These are phyloP conservation scores for Tauraco erythrolophus DNA, from an alignment of 2,113 vertebrate species.

Conservation along the genomic window DNA sequence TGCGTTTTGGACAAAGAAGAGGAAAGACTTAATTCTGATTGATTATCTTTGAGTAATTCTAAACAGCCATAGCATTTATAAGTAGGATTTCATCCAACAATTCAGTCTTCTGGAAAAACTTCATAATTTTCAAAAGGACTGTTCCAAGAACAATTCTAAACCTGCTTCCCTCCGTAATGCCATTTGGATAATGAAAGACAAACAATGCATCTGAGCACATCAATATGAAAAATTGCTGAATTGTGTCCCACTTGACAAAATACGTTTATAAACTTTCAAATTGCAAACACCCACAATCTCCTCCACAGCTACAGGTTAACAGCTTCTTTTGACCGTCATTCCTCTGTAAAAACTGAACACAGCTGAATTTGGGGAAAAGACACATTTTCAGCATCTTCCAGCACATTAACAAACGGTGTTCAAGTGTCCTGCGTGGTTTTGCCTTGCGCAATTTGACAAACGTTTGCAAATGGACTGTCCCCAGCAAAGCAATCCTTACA, in stretches of 20 bases:
- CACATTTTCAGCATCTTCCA: background rate
- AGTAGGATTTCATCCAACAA: constrained; percentile 28
- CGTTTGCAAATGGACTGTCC: background rate
- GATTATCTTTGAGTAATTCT: constrained; percentile 15
- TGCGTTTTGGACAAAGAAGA: background rate
- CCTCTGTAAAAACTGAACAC: background rate
- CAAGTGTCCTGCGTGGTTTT: background rate
- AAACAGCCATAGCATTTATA: constrained; percentile 11
- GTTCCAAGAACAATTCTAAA: constrained; percentile 21
- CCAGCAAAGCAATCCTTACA: background rate
- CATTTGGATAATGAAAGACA: constrained; percentile 14
- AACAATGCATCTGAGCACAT: background rate
- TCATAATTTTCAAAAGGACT: background rate
- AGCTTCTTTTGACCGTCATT: background rate
- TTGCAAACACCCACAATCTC: background rate
- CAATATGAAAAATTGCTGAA: background rate
- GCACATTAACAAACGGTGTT: background rate
- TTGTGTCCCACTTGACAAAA: background rate
- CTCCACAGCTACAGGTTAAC: background rate
- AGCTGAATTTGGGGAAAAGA: background rate
- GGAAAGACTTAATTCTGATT: constrained; percentile 10
- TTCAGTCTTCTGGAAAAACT: background rate
- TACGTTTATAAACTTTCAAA: background rate
- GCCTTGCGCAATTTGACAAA: constrained; percentile 34
- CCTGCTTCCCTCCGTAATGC: background rate